Percentiles rank a stretch among this genome's conserved stretches.
These are phyloP conservation scores for Fistularia tabacaria DNA, from an alignment of 2,797 vertebrate genomes.

Conservation along the genomic window DNA sequence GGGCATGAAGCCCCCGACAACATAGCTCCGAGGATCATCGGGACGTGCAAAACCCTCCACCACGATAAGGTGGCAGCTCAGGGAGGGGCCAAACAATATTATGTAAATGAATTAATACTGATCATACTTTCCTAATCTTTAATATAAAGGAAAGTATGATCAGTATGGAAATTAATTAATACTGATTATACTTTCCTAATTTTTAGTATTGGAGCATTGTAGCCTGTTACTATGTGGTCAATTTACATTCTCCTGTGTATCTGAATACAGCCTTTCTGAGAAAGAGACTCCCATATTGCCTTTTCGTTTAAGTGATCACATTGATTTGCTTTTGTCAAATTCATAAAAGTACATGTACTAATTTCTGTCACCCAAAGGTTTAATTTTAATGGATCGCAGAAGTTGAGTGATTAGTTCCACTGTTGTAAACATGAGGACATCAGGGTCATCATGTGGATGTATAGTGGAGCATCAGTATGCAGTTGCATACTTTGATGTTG, in stretches of 20 bases:
- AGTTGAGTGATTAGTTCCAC: conserved; percentile 53
- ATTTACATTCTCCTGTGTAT: conserved; percentile 13
- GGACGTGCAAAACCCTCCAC: too few species aligned
- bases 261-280: conserved; percentile 13
- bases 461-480: conserved; percentile 25
- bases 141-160: too few species aligned
- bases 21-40: too few species aligned
- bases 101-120: too few species aligned
- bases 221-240: conserved; percentile 12
- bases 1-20: too few species aligned
- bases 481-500: conserved; percentile 4
- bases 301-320: conserved; percentile 1
- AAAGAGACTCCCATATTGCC: neutral
- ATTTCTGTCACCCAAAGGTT: conserved; percentile 42
- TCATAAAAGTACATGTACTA: too few species aligned
- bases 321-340: too few species aligned
- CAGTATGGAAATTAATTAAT: too few species aligned
- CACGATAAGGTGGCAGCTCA: too few species aligned
- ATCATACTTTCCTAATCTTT: too few species aligned
- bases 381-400: conserved; percentile 57
- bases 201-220: too few species aligned
- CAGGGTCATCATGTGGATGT: conserved; percentile 31
- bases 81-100: too few species aligned
- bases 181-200: conserved; percentile 4
- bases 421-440: conserved; percentile 47